Evolutionary conservation across 2,797 vertebrate species (phyloP), one percentile per base, ranked within the genome.

Genomic region (Sebastes wilsoni): DNA sequence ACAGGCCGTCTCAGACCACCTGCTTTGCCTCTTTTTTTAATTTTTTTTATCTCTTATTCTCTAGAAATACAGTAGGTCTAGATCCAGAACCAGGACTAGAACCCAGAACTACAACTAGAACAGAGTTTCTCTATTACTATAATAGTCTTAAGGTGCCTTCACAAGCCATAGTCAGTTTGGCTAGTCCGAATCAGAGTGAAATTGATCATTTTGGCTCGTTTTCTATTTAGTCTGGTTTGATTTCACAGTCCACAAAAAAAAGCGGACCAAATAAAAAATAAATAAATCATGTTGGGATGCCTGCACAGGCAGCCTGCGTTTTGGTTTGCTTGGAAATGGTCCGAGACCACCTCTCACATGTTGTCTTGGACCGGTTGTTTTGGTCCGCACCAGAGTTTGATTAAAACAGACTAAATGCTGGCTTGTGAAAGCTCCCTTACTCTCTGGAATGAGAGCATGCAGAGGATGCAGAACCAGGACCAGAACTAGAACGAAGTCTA

Each of bases 321-420:
- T 52, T 52, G 46, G 46, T 52, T 52, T n/a, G 18, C 18, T 52
- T 52, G 46, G 46, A 52, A 52, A 52, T 52, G 1, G 18, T 52
- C 1, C 46, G 8, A 52, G 46, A 52, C 46, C 0, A 52, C 18
- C 18, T 52, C 18, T 52, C 18, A 52, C 18, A 52, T 52, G 46
- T 20, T 4, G 18, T 49, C 46, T 49, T 49, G 46, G 46, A 20
- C 42, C 42, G 42, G 42, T 20, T 49, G 42, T 49, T 49, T 46
- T 49, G 16, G 42, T 49, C 42, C 7, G 16, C 42, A 49, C 42
- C 42, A 46, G 42, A 18, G 42, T 46, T 46, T 46, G 14, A 46
- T 49, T 49, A 49, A 20, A 49, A 20, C 42, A 46, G 42, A 49
- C 42, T 0, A 49, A 49, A 20, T 0, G 16, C 18, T 49, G 0